These are phyloP conservation scores for Lycaena phlaeas DNA, from an alignment of 2,888 invertebrate species.

Conservation along the genomic window DNA sequence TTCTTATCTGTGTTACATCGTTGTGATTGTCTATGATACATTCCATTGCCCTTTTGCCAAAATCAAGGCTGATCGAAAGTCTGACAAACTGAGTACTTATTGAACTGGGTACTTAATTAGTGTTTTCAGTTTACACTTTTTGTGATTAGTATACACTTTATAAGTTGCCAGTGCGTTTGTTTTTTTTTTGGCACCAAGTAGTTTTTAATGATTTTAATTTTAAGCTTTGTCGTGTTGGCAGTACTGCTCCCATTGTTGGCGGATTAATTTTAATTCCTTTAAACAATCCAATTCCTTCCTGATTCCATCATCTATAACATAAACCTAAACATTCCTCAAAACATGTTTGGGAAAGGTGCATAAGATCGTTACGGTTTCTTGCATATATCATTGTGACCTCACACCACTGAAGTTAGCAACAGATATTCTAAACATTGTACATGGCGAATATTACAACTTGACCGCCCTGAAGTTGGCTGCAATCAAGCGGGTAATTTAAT, in stretches of 20 bases:
- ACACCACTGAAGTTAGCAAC: slow-evolving; percentile 43
- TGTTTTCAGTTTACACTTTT: slow-evolving; percentile 49
- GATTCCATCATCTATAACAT: neutral
- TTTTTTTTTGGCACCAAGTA: slow-evolving; percentile 38
- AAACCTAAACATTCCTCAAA: neutral
- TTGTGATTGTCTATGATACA: slow-evolving; percentile 60
- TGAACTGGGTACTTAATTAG: slow-evolving; percentile 37
- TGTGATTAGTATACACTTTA: slow-evolving; percentile 34
- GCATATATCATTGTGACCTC: slow-evolving; percentile 31
- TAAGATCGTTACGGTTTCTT: neutral
- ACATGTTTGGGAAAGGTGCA: neutral
- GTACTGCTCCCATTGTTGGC: neutral
- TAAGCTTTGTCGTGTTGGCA: neutral
- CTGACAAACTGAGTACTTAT: slow-evolving; percentile 37
- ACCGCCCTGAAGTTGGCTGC: neutral
- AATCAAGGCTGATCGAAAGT: slow-evolving; percentile 52
- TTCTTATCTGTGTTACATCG: slow-evolving; percentile 22
- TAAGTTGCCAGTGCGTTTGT: slow-evolving; percentile 24
- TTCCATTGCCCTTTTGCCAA: slow-evolving; percentile 52
- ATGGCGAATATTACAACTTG: slow-evolving; percentile 1
- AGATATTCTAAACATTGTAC: slow-evolving; percentile 17
- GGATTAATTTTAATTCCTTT: neutral
- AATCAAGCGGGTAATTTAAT: too few species aligned
- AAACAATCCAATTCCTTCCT: neutral
- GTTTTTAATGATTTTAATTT: slow-evolving; percentile 23